Evolutionary conservation across 2,888 invertebrate species (phyloP).

Genomic region (Acanthosepion pharaonis): DNA sequence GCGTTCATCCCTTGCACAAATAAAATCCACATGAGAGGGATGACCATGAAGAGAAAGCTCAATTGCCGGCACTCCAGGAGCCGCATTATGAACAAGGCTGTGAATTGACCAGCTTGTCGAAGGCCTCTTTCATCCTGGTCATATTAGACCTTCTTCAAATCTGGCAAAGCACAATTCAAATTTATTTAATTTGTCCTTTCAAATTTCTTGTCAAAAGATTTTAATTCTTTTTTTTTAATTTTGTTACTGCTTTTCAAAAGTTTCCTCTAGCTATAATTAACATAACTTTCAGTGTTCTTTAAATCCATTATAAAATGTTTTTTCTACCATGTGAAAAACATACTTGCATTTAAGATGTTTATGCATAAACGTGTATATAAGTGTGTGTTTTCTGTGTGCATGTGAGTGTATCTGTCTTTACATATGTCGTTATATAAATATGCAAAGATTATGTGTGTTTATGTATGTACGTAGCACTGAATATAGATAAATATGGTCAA

Average conservation of each 20-base stretch:
- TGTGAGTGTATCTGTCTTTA: background rate
- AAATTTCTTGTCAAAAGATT: background rate
- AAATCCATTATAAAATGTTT: background rate
- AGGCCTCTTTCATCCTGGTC: constrained; percentile 11
- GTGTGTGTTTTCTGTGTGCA: background rate
- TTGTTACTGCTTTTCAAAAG: background rate
- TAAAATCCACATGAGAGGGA: constrained; percentile 43
- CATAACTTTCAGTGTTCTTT: background rate
- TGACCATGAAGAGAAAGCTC: constrained; percentile 39
- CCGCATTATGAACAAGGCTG: constrained; percentile 45
- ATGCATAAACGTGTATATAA: too few species aligned
- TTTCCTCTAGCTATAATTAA: background rate
- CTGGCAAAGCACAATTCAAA: background rate
- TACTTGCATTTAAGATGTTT: background rate
- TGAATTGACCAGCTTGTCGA: background rate
- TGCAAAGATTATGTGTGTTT: background rate
- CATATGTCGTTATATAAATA: background rate
- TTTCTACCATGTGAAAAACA: background rate
- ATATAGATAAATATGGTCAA: constrained; percentile 17
- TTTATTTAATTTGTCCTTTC: background rate
- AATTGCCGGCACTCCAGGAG: background rate
- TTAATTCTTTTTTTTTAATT: too few species aligned
- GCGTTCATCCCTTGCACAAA: constrained; percentile 33
- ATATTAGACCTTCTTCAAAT: constrained; percentile 39
- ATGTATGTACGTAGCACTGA: background rate